Percentiles rank a stretch among this genome's conserved stretches.
phyloP scores from a whole-genome alignment of 2,113 vertebrate species.

The Erinaceus europaeus region DNA sequence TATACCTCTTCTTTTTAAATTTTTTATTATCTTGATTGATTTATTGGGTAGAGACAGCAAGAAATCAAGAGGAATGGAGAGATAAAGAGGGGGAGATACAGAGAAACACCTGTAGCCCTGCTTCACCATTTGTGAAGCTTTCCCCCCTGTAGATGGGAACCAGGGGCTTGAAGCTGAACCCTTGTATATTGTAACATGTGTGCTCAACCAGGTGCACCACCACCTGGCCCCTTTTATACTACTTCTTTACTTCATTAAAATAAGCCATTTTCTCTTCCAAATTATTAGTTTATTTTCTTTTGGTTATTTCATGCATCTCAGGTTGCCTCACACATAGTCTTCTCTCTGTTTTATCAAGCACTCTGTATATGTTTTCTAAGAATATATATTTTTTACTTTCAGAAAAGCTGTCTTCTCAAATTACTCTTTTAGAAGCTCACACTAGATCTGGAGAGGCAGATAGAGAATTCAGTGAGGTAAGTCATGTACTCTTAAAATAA shows the following conservation, averaged over 20 bases:
- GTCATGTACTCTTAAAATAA: conserved; percentile 14
- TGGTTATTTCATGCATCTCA: conserved; percentile 31
- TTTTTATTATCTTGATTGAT: too few relatives aligned
- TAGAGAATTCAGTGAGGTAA: conserved; percentile 57
- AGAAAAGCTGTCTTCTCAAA: conserved; percentile 67
- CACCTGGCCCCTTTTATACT: too few relatives aligned
- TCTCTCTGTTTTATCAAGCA: not conserved
- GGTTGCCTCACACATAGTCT: not conserved
- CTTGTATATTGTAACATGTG: too few relatives aligned
- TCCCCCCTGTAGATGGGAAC: too few relatives aligned
- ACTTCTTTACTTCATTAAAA: conserved; percentile 21
- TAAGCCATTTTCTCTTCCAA: not conserved
- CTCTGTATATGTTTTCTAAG: conserved; percentile 22
- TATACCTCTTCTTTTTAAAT: not conserved
- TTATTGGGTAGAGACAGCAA: too few relatives aligned
- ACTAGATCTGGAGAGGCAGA: conserved; percentile 43
- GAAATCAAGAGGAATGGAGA: too few relatives aligned
- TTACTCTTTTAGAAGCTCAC: conserved; percentile 51
- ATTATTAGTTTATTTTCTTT: conserved; percentile 26
- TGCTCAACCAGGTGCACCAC: too few relatives aligned
- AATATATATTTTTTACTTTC: conserved; percentile 71
- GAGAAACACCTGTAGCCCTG: too few relatives aligned
- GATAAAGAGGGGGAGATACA: too few relatives aligned
- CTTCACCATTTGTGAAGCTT: too few relatives aligned
- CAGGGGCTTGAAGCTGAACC: too few relatives aligned